Evolutionary conservation across 2,797 vertebrate species (phyloP), one percentile per base, ranked within the genome.

Genomic region (Phylloscopus collybita): DNA sequence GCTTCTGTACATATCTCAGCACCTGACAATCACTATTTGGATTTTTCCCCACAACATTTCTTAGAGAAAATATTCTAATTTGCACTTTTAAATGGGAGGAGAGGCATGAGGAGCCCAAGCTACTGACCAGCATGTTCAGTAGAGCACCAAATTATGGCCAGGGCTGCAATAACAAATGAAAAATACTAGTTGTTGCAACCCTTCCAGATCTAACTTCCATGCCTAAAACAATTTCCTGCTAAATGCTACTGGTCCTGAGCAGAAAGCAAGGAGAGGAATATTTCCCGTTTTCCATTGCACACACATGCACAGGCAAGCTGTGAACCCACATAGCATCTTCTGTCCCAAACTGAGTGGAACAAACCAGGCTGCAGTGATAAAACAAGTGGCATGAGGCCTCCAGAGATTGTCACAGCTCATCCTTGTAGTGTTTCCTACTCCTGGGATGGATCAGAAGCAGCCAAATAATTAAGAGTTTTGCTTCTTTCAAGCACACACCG

Each of bases 401-500:
- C 78, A 80, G 64, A 86, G 51, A 32, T n/a, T 22, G 50, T 65
- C 0, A 0, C 4, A 62, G 23, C 14, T 88, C 60, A 65, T 51
- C 50, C 30, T 49, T 59, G 6, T 4, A 57, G 29, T 8, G 12
- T 38, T 87, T 65, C 27, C 45, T 45, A 32, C 16, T 22, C 51
- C 22, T 11, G 20, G 20, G 11, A 62, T 22, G 16, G 53, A 94
- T 50, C 6, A 70, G 53, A 64, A 94, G 38, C 21, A 85, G 56
- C 9, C 56, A 17, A 80, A 53, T 30, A 60, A 67, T 64, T 27
- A 32, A 50, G 53, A 47, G 44, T 51, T 88, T 61, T 75, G 25
- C 44, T 72, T 40, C 44, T 65, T 73, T 81, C 49, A 40, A 69
- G 61, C 13, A 59, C 27, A 53, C 0, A 0, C 13, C 0, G 0